Evolutionary conservation across 2,888 invertebrate genomes (phyloP), one percentile per base, ranked within the genome.

Genomic region (Yponomeuta plumbellus): DNA sequence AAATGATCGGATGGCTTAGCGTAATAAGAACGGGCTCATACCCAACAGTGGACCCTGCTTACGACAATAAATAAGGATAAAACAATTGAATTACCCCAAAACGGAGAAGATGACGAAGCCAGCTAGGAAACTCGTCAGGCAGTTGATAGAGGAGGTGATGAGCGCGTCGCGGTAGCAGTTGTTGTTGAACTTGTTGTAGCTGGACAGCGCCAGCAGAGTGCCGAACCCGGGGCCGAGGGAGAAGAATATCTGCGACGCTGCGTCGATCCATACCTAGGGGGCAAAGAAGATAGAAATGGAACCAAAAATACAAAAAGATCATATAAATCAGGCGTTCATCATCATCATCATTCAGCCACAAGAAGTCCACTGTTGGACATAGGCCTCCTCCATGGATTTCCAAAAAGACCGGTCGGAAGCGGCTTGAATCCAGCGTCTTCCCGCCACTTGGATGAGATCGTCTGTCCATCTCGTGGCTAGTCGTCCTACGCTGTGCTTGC

Each of bases 101-200:
- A 98, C 97, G 5, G 97, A 97, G 85, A 98, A 98, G 72, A 98
- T 98, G 67, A 98, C 98, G 77, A 98, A 98, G 8, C 98, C 98
- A 0, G 98, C 97, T 65, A 98, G 92, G 83, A 98, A 97, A 80
- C 97, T 98, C 11, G 98, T 98, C 71, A 96, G 90, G 76, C 97
- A 97, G 88, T 98, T 98, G 78, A 98, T 96, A 71, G 94, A 95
- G 76, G 97, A 97, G 0, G 98, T 98, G 69, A 97, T 92, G 69
- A 98, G 92, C 5, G 98, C 98, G 85, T 98, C 98, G 66, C 97
- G 94, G 82, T 95, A 95, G 81, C 95, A 95, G 85, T 98, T 98
- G 85, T 98, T 98, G 81, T 97, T 95, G 85, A 97, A 97, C 83
- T 97, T 97, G 88, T 98, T 98, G 88, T 98, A 98, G 82, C 97